Conservation (phyloP, 2,888 invertebrate genomes). For the Drosophila prolongata region DNA sequence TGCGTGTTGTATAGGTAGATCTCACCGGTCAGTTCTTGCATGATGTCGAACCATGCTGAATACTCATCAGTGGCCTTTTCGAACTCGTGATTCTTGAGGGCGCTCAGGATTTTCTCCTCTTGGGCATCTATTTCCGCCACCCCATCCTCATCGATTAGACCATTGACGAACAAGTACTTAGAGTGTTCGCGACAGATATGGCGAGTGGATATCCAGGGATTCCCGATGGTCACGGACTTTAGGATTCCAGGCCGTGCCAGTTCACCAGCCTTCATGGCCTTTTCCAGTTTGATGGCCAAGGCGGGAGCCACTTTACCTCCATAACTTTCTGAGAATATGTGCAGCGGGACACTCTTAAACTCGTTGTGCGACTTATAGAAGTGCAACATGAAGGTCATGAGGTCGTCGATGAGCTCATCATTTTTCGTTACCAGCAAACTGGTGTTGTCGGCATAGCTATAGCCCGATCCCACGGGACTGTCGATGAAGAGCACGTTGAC, state of each 20-base stretch:
- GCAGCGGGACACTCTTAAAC: constrained; percentile 90
- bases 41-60: constrained; percentile 14
- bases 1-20: constrained; percentile 84
- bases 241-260: constrained; percentile 87
- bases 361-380: constrained; percentile 88
- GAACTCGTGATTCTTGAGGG: constrained; percentile 85
- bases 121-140: constrained; percentile 83
- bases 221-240: constrained; percentile 92
- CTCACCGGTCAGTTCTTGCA: constrained; percentile 58
- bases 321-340: constrained; percentile 94
- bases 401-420: constrained; percentile 87
- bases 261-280: constrained; percentile 87
- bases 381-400: constrained; percentile 88
- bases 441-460: constrained; percentile 89
- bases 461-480: constrained; percentile 95
- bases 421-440: constrained; percentile 23
- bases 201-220: constrained; percentile 91
- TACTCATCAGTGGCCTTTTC: constrained; percentile 28
- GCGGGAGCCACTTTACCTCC: constrained; percentile 96
- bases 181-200: constrained; percentile 90
- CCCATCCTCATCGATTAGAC: constrained; percentile 89
- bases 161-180: constrained; percentile 85
- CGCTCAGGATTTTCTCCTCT: constrained; percentile 73
- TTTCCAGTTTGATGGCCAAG: constrained; percentile 87
- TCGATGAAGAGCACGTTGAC: constrained; percentile 94